Conservation (phyloP, 2,113 vertebrate genomes). For the Siphamia tubifer region DNA sequence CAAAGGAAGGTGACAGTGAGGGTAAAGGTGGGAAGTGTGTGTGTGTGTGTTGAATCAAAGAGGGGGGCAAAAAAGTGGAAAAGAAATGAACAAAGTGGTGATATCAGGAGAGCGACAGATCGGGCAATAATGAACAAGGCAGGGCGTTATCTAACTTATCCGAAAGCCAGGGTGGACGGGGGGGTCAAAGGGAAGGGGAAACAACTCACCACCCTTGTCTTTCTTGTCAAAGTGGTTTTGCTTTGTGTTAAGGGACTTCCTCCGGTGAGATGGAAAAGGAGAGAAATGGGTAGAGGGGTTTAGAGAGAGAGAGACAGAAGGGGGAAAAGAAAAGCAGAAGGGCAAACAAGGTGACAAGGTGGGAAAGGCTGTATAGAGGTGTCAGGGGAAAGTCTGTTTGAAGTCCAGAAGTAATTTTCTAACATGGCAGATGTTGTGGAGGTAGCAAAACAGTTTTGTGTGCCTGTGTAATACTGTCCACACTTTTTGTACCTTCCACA, state of each 20-base stretch:
- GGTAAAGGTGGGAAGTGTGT: slow-evolving; percentile 46
- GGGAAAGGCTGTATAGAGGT: slow-evolving; percentile 28
- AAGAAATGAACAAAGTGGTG: slow-evolving; percentile 28
- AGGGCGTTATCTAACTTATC: slow-evolving; percentile 73
- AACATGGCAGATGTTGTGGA: slow-evolving; percentile 32
- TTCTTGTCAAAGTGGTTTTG: slow-evolving; percentile 39
- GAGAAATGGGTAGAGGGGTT: neutral
- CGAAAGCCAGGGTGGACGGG: slow-evolving; percentile 43
- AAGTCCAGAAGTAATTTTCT: slow-evolving; percentile 66
- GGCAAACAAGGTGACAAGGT: slow-evolving; percentile 48
- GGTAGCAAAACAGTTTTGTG: slow-evolving; percentile 30
- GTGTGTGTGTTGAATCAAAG: slow-evolving; percentile 36
- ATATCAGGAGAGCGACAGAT: slow-evolving; percentile 50
- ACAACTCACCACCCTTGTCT: slow-evolving; percentile 40
- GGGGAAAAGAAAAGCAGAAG: slow-evolving; percentile 22
- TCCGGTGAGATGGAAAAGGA: neutral
- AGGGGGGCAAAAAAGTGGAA: neutral
- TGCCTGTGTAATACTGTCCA: slow-evolving; percentile 11
- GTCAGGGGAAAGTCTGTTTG: slow-evolving; percentile 50
- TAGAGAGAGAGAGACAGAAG: neutral
- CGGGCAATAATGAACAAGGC: slow-evolving; percentile 73
- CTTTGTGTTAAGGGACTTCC: slow-evolving; percentile 32
- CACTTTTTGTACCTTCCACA: slow-evolving; percentile 32
- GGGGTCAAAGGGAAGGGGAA: neutral
- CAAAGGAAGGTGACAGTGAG: slow-evolving; percentile 45